These are phyloP conservation scores for Cheiracanthium punctorium DNA, from an alignment of 2,888 invertebrate species.

Conservation along the genomic window DNA sequence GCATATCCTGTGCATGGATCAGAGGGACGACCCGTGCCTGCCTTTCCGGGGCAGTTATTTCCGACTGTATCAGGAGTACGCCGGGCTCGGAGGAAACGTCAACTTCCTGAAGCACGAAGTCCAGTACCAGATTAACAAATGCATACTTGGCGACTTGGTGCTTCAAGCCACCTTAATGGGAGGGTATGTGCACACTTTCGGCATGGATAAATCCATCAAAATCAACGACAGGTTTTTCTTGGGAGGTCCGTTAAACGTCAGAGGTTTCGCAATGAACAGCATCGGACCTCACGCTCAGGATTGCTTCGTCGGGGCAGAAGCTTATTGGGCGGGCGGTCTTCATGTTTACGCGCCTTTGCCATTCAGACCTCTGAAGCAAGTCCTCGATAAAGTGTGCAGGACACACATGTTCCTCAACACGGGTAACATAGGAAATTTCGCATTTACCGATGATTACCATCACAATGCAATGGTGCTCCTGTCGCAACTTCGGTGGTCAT, in stretches of 20 bases:
- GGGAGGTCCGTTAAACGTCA: constrained; percentile 90
- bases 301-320: constrained; percentile 79
- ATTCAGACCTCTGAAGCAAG: constrained; percentile 86
- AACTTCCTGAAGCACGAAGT: constrained; percentile 90
- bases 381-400: constrained; percentile 88
- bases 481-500: constrained; percentile 80
- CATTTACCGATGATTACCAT: constrained; percentile 73
- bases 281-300: constrained; percentile 86
- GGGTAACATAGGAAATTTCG: constrained; percentile 85
- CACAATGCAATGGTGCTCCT: constrained; percentile 74
- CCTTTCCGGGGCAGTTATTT: constrained; percentile 50
- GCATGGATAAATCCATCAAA: constrained; percentile 80
- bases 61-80: constrained; percentile 85
- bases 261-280: constrained; percentile 92
- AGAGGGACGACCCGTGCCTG: constrained; percentile 51
- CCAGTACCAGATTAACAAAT: constrained; percentile 82
- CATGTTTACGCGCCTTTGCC: constrained; percentile 94
- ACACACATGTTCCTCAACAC: constrained; percentile 92
- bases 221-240: constrained; percentile 87
- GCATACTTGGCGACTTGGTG: constrained; percentile 79
- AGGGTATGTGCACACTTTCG: constrained; percentile 81
- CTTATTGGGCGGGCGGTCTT: constrained; percentile 90
- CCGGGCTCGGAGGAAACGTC: constrained; percentile 94
- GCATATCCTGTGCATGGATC: constrained; percentile 67
- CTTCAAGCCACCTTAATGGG: constrained; percentile 83